Base-by-base conservation (phyloP, 2,113 vertebrate genomes). In the Diadophis punctatus region DNA sequence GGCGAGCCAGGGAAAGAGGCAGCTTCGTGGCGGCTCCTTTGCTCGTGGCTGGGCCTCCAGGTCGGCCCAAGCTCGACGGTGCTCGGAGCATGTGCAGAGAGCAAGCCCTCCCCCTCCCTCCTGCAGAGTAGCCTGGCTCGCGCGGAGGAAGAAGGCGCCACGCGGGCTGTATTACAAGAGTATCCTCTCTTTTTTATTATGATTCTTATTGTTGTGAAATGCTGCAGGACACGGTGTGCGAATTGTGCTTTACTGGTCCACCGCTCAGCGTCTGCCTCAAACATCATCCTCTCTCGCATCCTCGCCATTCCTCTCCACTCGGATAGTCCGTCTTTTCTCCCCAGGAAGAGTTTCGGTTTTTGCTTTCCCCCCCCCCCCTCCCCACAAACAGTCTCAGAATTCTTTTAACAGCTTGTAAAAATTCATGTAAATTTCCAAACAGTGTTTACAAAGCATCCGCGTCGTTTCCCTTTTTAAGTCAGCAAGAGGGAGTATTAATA, bases 391-490 rank as follows among this genome's bases (percentile, higher is more conserved):
- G 97, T 96, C 97, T 97, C 95, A 95, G 51, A 55, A 95, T 94
- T 97, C 95, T 97, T 27, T 96, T 97, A 80, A 97, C 97, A 98
- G 95, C 96, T 91, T 97, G 96, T 98, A 98, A 97, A 98, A 98
- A 98, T 97, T 56, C 94, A 95, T 92, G 94, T 87, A 97, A 90
- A 95, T 96, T 96, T 96, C 96, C 97, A 97, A 98, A 97, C 96
- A 97, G 96, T 98, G 97, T 98, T 96, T 98, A 98, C 98, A 98
- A 98, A 97, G 97, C 96, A 97, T 95, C 96, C 96, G 97, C 96
- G 94, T 94, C 95, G 1, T 16, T 52, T 18, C 22, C 48, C 46
- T 43, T 58, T 93, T 87, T 22, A 68, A 87, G 30, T 53, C 56
- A 60, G 49, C 88, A 74, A 43, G 92, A 84, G 52, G 88, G 87